Evolutionary conservation across 2,797 vertebrate species (phyloP).

Genomic region (Bufotes viridis): DNA sequence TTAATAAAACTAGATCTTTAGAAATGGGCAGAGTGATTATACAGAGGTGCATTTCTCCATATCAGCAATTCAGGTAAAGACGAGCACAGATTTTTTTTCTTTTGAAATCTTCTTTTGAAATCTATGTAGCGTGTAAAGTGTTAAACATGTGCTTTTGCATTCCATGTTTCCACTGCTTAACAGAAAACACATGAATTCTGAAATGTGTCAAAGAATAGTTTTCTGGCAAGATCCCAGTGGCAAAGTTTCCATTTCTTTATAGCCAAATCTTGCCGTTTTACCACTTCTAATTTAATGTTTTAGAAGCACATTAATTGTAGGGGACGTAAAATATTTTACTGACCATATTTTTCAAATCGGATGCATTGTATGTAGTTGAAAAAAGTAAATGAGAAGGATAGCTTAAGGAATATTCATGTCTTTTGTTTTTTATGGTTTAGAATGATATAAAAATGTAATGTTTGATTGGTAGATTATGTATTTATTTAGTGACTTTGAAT

Average conservation of each 20-base stretch:
- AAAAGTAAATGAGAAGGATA: not conserved
- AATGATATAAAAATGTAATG: constrained; percentile 7
- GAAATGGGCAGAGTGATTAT: not conserved
- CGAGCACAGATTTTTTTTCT: not conserved
- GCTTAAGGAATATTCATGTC: not conserved
- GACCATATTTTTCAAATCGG: constrained; percentile 52
- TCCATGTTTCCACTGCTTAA: constrained; percentile 66
- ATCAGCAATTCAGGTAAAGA: not conserved
- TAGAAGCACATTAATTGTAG: constrained; percentile 46
- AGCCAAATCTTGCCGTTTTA: constrained; percentile 51
- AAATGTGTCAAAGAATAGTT: constrained; percentile 68
- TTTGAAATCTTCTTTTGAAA: not conserved
- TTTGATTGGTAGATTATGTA: not conserved
- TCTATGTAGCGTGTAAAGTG: constrained; percentile 19
- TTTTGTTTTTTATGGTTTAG: constrained; percentile 24
- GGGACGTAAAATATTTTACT: constrained; percentile 44
- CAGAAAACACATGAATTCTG: constrained; percentile 70
- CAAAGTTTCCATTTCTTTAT: constrained; percentile 67
- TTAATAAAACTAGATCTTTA: not conserved
- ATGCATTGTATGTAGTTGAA: constrained; percentile 1
- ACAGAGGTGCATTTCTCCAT: not conserved
- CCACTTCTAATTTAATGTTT: constrained; percentile 55
- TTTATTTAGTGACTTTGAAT: not conserved
- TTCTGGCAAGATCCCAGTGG: constrained; percentile 71
- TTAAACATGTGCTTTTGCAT: constrained; percentile 34